Evolutionary conservation across 2,113 vertebrate species (phyloP), one percentile per base, ranked within the genome.

Genomic region (Lagopus leucura): DNA sequence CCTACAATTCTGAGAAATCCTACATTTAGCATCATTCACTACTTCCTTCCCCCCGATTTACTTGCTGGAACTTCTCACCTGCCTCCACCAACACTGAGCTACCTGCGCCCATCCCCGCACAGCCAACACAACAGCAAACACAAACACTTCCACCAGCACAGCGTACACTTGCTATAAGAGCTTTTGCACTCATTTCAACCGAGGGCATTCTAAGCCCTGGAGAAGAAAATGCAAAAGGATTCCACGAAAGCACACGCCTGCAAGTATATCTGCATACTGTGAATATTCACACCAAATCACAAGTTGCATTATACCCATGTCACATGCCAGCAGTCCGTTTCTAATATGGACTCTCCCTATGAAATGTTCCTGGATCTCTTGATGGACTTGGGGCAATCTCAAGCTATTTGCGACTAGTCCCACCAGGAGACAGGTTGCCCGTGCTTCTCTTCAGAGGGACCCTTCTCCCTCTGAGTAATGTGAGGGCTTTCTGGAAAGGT

Each of bases 381-480:
- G 32, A 28, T 27, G 63, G 42, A 3, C 22, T 0, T 14, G 5
- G 5, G 8, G 12, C 27, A 73, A 55, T 43, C 45, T 80, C 71
- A 66, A 55, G 52, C 14, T 66, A 19, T 32, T 67, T 54, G 34
- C 14, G 8, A 72, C 6, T 11, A 32, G 28, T 38, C 82, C 40
- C 50, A 70, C 5, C 78, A 73, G 30, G 22, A 80, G 55, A 8
- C 45, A 50, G 15, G 2, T 13, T 11, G 64, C 27, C 50, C 16
- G 20, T 7, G 36, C 34, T 85, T 47, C 63, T 54, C 57, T n/a
- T 34, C 63, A 20, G 8, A 2, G 0, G 11, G 5, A 73, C 13
- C 21, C n/a, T 81, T n/a, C 0, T 0, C 12, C 3, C 18, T 65
- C 8, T 2, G 0, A 6, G 2, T 20, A 38, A 81, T 0, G 0